Evolutionary conservation across 1,140 invertebrate species (phyloP), one percentile per base, ranked within the genome.

Genomic region (Cydia fagiglandana): DNA sequence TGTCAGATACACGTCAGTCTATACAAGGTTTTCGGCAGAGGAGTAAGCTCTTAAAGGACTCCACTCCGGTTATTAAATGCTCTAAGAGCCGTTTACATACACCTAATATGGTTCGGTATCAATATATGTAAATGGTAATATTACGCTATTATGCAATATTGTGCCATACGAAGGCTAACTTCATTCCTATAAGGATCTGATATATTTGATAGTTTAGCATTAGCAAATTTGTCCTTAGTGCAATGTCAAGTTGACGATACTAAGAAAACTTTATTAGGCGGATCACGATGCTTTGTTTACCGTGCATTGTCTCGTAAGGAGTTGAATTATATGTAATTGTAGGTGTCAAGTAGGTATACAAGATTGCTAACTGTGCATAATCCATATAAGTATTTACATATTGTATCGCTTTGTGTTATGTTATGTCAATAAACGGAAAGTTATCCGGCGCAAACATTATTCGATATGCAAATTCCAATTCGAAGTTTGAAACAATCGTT

Each of bases 141-240:
- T 38, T 68, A 68, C n/a, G 15, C 30, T 68, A 70, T 70, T 70
- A 68, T 68, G 64, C 64, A 66, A 66, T 66, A 66, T 66, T 30
- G 9, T 53, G 50, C 3, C 17, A 70, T 61, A 20, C 30, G 66
- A 70, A 70, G 66, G 66, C 3, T 17, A 70, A 70, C 66, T 70
- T 70, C 30, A 45, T 70, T 70, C n/a, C 20, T 70, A 38, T 70
- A 38, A 2, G 34, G 34, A 70, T 70, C 34, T 7, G n/a, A n/a
- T 10, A 41, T 6, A 38, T 38, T 70, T 20, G 34, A 17, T 70
- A 38, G 7, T 70, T 70, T 41, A 34, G 34, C 30, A 68, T 41
- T n/a, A n/a, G n/a, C 30, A 68, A 38, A 34, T 38, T 17, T 38
- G 30, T 70, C 38, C 34, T 70, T 45, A 38, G 5, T n/a, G 64